Evolutionary conservation across 2,888 invertebrate genomes (phyloP).

Genomic region (Meiosimyza platycephala): DNA sequence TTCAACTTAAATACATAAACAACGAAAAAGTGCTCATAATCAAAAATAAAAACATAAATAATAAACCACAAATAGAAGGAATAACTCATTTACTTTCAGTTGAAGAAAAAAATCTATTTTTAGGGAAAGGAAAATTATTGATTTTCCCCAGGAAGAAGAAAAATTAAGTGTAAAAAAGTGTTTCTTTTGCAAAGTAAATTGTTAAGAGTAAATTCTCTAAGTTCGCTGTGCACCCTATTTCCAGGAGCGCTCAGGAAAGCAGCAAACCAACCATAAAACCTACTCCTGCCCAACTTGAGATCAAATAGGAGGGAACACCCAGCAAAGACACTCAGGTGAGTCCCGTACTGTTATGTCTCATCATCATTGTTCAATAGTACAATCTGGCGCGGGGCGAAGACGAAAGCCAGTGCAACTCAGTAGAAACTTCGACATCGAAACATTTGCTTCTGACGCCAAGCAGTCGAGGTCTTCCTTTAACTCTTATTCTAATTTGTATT

Average conservation of each 20-base stretch:
- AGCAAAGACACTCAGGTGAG: conserved; percentile 22
- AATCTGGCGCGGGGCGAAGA: background rate
- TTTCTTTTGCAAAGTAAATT: conserved; percentile 3
- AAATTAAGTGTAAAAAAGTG: conserved; percentile 5
- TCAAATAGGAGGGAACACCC: background rate
- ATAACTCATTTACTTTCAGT: too few species aligned
- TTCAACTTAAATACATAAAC: background rate
- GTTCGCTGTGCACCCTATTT: too few species aligned
- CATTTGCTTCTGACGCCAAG: conserved; percentile 7
- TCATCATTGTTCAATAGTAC: too few species aligned
- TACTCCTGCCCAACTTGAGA: background rate
- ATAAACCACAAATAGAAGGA: conserved; percentile 11
- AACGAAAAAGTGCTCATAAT: background rate
- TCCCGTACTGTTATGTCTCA: background rate
- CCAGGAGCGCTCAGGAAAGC: background rate
- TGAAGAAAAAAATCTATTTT: background rate
- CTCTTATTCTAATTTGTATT: background rate
- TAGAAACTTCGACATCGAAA: conserved; percentile 12
- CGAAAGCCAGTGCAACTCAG: conserved; percentile 12
- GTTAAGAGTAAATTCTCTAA: background rate
- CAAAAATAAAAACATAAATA: background rate
- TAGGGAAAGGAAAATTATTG: conserved; percentile 20
- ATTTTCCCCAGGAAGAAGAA: conserved; percentile 19
- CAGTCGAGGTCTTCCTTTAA: conserved; percentile 10
- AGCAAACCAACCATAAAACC: background rate